phyloP scores from a whole-genome alignment of 2,113 vertebrate species.

The Eulemur rufifrons region DNA sequence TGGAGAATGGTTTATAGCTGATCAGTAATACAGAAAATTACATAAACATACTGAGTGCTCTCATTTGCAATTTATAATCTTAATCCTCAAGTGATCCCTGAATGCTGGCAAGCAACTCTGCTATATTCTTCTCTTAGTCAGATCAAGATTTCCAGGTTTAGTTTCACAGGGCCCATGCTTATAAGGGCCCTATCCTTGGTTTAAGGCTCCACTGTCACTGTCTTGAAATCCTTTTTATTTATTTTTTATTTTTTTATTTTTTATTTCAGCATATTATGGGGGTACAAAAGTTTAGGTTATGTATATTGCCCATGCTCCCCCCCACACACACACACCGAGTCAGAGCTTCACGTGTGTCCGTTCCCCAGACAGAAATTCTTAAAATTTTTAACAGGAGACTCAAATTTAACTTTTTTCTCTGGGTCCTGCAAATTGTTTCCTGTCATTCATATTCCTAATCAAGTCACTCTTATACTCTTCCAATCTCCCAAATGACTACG shows the following conservation, averaged over 20 bases:
- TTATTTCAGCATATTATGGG: too few relatives aligned
- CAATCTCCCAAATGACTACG: background rate
- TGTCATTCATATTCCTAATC: background rate
- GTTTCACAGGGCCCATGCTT: background rate
- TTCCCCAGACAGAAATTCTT: background rate
- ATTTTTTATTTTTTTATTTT: too few relatives aligned
- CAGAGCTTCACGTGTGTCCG: too few relatives aligned
- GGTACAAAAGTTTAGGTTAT: too few relatives aligned
- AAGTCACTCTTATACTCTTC: background rate
- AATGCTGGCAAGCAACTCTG: background rate
- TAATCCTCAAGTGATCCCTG: background rate
- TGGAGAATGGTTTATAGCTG: background rate
- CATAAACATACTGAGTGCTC: background rate
- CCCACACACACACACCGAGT: too few relatives aligned
- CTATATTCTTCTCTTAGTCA: background rate
- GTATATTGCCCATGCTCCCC: too few relatives aligned
- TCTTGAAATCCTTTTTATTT: background rate
- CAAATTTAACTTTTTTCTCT: background rate
- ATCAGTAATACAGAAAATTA: constrained; percentile 29
- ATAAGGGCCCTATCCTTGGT: background rate
- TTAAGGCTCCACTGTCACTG: background rate
- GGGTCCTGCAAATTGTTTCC: background rate
- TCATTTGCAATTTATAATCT: background rate
- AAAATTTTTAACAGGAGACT: background rate
- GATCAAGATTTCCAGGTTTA: background rate